Base-by-base conservation (phyloP, 2,888 invertebrate genomes). In the Catocala fraxini region DNA sequence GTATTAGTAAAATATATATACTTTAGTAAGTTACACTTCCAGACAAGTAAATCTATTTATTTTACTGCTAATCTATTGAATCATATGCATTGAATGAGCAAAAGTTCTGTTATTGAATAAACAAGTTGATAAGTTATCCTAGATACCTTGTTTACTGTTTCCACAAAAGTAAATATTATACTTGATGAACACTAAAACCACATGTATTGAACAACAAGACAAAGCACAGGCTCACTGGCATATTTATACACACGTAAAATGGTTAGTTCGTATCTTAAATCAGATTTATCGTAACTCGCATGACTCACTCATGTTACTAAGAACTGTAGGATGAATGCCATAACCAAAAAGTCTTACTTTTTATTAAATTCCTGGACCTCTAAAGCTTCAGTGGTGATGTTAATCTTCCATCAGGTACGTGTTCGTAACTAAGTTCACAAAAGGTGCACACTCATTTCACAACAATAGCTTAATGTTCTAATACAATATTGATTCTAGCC, bases 391-490 rank as follows among this genome's bases (percentile, higher is more conserved):
- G 51, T n/a, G 15, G 34, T 6, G 58, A 65, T 71, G 51, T 42
- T 65, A 70, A 63, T 70, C 65, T 71, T 76, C 81, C 88, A 89
- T 88, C 81, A 84, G 84, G 79, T 81, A 75, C 76, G 79, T 81
- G 75, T 76, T 80, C 77, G 77, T 82, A 80, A 83, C 80, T 88
- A 85, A 85, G 77, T 75, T 83, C 79, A 82, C 81, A 73, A 83
- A 89, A 84, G 85, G 83, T 87, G 87, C 88, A 88, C 85, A 86
- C 80, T 91, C 89, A 92, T 91, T 89, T 88, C 84, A 87, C 83
- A 80, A 87, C 80, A 87, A 85, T 83, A 82, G 80, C 82, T 79
- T 83, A 81, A 72, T 76, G 78, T 80, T 80, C 73, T 73, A 72
- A 76, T 81, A 80, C 68, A 82, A 79, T 88, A 89, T 89, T 85